A percentile compares a stretch with the other conserved stretches of the same genome.
Conservation (phyloP, 1,140 invertebrate species). For the Mya arenaria region DNA sequence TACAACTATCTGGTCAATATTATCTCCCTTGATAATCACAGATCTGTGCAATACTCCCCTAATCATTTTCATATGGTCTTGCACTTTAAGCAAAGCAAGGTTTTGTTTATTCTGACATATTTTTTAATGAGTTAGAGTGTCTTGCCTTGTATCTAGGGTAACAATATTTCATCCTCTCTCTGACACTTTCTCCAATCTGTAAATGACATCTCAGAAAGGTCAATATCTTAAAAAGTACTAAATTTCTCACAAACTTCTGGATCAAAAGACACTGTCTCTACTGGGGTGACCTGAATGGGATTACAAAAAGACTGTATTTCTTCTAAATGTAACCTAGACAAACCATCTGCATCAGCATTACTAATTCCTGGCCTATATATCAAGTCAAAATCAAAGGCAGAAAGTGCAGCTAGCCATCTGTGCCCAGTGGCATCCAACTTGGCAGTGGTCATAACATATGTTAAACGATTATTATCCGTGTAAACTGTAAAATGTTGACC, state of each 20-base stretch:
- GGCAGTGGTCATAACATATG: constrained; percentile 21
- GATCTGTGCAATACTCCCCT: neutral
- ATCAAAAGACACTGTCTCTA: neutral
- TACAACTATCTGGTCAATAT: neutral
- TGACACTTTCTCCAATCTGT: too few species aligned
- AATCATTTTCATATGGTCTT: neutral
- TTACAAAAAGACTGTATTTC: too few species aligned
- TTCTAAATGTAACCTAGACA: constrained; percentile 1
- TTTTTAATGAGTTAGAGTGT: too few species aligned
- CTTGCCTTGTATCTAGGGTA: too few species aligned
- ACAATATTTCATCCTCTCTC: too few species aligned
- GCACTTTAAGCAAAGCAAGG: neutral
- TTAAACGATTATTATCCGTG: constrained; percentile 32
- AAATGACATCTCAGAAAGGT: too few species aligned
- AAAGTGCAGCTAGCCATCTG: constrained; percentile 12
- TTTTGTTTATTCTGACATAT: too few species aligned
- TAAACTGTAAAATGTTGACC: neutral
- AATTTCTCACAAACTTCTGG: too few species aligned
- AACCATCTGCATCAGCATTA: constrained; percentile 25
- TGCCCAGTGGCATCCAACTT: constrained; percentile 32
- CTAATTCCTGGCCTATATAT: constrained; percentile 17
- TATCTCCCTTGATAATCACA: neutral
- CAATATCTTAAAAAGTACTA: too few species aligned
- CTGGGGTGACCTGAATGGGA: too few species aligned
- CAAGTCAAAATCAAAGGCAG: constrained; percentile 36